Evolutionary conservation across 1,140 invertebrate genomes (phyloP).

Genomic region (Sarcophaga peregrina): DNA sequence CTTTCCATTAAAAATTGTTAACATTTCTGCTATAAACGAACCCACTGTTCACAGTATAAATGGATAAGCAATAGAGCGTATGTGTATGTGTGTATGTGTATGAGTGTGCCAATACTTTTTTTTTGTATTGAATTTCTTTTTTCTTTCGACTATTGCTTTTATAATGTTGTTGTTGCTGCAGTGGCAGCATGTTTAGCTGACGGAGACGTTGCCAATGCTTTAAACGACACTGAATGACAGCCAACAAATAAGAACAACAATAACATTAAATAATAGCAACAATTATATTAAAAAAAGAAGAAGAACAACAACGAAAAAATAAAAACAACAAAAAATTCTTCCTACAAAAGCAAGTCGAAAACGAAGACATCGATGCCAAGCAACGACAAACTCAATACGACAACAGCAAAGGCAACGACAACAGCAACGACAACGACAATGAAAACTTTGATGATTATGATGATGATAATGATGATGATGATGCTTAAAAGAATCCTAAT

Average conservation of each 20-base stretch:
- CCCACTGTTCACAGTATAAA: no score
- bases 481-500: not conserved
- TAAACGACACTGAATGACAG: conserved; percentile 3
- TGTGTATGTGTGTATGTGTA: conserved; percentile 1
- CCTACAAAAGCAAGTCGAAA: no score
- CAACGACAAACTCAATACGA: not conserved
- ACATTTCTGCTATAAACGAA: no score
- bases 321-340: not conserved
- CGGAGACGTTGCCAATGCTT: not conserved
- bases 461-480: not conserved
- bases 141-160: not conserved
- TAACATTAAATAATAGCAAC: not conserved
- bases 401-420: conserved; percentile 22
- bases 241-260: conserved; percentile 4
- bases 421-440: conserved; percentile 29
- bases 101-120: not conserved
- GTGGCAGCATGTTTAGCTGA: not conserved
- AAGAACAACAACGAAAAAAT: conserved; percentile 14
- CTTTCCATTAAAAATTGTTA: no score
- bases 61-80: not conserved
- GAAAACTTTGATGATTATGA: conserved; percentile 30
- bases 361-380: no score
- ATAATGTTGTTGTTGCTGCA: not conserved
- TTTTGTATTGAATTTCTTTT: not conserved
- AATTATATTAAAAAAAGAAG: not conserved